Evolutionary conservation across 2,797 vertebrate genomes (phyloP).

Genomic region (Scarus forsteni): DNA sequence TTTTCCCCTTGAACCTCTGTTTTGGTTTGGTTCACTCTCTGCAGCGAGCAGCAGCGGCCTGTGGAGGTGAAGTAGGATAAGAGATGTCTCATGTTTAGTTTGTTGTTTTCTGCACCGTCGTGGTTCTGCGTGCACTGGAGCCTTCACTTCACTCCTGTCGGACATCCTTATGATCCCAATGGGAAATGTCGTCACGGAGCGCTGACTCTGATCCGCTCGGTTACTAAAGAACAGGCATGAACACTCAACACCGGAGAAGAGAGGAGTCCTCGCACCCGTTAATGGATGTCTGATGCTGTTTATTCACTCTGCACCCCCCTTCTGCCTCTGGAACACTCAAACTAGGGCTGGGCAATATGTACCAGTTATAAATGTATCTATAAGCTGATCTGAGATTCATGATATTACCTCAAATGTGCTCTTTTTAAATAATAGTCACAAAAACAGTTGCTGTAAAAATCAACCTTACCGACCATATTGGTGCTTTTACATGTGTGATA

Average conservation of each 20-base stretch:
- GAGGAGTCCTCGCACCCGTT: slow-evolving; percentile 33
- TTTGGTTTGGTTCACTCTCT: slow-evolving; percentile 57
- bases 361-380: too few relatives aligned
- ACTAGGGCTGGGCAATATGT: too few relatives aligned
- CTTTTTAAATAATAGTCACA: too few relatives aligned
- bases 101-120: slow-evolving; percentile 14
- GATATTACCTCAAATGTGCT: too few relatives aligned
- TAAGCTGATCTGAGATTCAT: too few relatives aligned
- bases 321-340: too few relatives aligned
- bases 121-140: slow-evolving; percentile 46
- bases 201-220: slow-evolving; percentile 26
- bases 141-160: slow-evolving; percentile 42
- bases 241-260: slow-evolving; percentile 21
- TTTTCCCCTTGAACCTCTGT: slow-evolving; percentile 47
- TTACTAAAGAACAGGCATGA: slow-evolving; percentile 32
- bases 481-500: too few relatives aligned
- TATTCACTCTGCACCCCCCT: slow-evolving; percentile 14
- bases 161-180: slow-evolving; percentile 60
- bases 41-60: slow-evolving; percentile 31
- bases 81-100: slow-evolving; percentile 1
- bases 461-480: too few relatives aligned
- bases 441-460: too few relatives aligned
- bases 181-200: slow-evolving; percentile 56
- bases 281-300: slow-evolving; percentile 18
- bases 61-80: slow-evolving; percentile 27